Conservation (phyloP, 1,140 invertebrate species). For the Bombus breviceps region DNA sequence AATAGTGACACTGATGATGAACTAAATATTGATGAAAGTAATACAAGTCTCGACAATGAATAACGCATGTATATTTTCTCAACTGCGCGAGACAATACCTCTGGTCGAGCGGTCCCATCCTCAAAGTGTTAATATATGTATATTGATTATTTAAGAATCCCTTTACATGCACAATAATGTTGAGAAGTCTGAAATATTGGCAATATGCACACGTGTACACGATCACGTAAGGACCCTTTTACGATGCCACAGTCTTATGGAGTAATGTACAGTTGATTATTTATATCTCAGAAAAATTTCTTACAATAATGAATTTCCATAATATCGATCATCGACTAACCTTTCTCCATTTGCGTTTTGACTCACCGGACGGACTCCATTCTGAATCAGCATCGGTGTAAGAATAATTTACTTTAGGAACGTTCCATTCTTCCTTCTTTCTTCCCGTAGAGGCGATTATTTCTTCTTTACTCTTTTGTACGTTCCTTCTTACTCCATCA, state of each 20-base stretch:
- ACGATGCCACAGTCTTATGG: slow-evolving; percentile 57
- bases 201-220: no score
- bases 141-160: background rate
- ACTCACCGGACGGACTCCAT: slow-evolving; percentile 72
- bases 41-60: no score
- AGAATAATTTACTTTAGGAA: slow-evolving; percentile 77
- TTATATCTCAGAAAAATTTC: slow-evolving; percentile 35
- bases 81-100: no score
- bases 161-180: no score
- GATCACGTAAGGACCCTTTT: background rate
- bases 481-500: slow-evolving; percentile 45
- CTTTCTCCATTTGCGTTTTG: slow-evolving; percentile 75
- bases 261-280: slow-evolving; percentile 45
- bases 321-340: slow-evolving; percentile 77
- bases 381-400: slow-evolving; percentile 77
- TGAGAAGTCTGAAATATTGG: no score
- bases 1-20: no score
- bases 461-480: slow-evolving; percentile 65
- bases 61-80: no score
- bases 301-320: slow-evolving; percentile 52
- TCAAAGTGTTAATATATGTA: background rate
- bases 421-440: slow-evolving; percentile 72
- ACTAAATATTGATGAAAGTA: no score
- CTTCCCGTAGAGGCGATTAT: slow-evolving; percentile 61
- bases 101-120: no score